Base-by-base conservation (phyloP, 2,113 vertebrate species). In the Zosterops japonicus region DNA sequence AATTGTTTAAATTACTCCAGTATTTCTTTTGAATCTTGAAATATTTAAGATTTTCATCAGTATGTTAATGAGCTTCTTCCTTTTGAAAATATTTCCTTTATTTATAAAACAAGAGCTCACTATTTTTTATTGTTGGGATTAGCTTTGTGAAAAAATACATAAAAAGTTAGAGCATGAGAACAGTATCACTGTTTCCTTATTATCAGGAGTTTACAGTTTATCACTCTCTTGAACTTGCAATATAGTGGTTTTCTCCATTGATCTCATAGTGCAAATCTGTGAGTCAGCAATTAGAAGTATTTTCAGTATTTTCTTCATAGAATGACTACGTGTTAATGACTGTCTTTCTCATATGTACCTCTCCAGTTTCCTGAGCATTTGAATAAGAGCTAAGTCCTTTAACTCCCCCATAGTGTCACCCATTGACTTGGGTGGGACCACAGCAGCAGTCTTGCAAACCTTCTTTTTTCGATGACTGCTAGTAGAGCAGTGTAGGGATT, bases 331-430 rank as follows among this genome's bases (percentile, higher is more conserved):
- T 46, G 16, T 47, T 79, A 39, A 57, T 1, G 14, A 22, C 24
- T 15, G 1, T 28, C 12, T 84, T 84, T 80, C 39, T 19, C 31
- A 24, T 27, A 42, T 5, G 12, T 29, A 17, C 8, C 9, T 47
- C 10, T 57, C 5, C 36, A 52, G 31, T 28, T 49, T n/a, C 71
- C 17, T n/a, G 39, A 49, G 9, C 1, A 4, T 53, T 64, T 77
- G 29, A 65, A 6, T 41, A 33, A 52, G 24, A 70, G 6, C 46
- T 28, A 25, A 20, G 14, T 79, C 18, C 29, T 75, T 82, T 23
- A 44, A 71, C 7, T 12, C 22, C 2, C 23, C 5, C 1, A 1
- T 5, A 24, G 16, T 11, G 15, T 49, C 29, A 42, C 35, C 14
- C 4, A 0, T 33, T 67, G 23, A 24, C 59, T 86, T 20, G 44